Conservation (phyloP, 2,888 invertebrate species). For the Orthosia gracilis region DNA sequence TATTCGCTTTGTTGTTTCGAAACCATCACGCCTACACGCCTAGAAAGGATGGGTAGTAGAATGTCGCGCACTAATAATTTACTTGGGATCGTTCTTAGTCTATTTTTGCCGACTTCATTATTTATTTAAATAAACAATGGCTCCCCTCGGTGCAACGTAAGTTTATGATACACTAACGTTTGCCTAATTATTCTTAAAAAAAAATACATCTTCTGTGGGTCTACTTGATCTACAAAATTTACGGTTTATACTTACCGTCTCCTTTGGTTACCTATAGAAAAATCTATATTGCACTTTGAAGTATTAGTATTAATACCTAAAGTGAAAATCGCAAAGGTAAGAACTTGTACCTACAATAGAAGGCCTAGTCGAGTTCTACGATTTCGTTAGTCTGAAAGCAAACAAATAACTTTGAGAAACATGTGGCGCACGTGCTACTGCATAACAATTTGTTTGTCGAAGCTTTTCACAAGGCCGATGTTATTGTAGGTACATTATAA, state of each 20-base stretch:
- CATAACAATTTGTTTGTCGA: slow-evolving; percentile 51
- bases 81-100: neutral
- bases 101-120: too few relatives aligned
- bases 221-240: too few relatives aligned
- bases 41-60: slow-evolving; percentile 13
- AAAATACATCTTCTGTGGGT: too few relatives aligned
- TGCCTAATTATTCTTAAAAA: too few relatives aligned
- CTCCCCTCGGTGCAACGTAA: too few relatives aligned
- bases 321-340: neutral
- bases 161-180: too few relatives aligned
- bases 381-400: slow-evolving; percentile 31
- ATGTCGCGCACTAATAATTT: slow-evolving; percentile 19
- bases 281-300: too few relatives aligned
- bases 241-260: too few relatives aligned
- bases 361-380: slow-evolving; percentile 4
- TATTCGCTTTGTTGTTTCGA: slow-evolving; percentile 45
- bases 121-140: too few relatives aligned
- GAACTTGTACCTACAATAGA: neutral
- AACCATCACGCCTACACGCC: slow-evolving; percentile 14
- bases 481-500: neutral
- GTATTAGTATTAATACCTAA: too few relatives aligned
- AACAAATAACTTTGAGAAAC: slow-evolving; percentile 43
- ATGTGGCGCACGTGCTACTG: slow-evolving; percentile 47
- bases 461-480: slow-evolving; percentile 12
- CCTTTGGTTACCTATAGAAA: too few relatives aligned